Percentiles rank a stretch among this genome's conserved stretches.
Conservation (phyloP, 2,113 vertebrate species). For the Cololabis saira region DNA sequence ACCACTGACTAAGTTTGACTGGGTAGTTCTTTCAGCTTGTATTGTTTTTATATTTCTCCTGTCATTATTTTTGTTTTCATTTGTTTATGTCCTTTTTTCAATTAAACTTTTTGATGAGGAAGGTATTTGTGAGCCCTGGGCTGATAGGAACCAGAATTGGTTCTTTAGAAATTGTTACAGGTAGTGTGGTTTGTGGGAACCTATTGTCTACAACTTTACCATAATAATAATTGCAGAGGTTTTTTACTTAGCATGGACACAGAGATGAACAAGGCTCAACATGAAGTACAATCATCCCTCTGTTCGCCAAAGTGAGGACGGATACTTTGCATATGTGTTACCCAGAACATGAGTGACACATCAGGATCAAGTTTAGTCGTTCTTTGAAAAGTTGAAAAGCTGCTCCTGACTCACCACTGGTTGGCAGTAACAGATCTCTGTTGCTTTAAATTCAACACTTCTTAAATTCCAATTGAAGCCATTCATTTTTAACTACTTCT, state of each 20-base stretch:
- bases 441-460: constrained; percentile 48
- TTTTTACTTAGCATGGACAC: neutral
- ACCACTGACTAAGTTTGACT: too few species aligned
- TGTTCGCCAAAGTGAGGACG: constrained; percentile 25
- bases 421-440: constrained; percentile 62
- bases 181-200: too few species aligned
- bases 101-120: too few species aligned
- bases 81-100: too few species aligned
- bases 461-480: constrained; percentile 64
- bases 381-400: constrained; percentile 62
- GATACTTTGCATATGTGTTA: constrained; percentile 50
- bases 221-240: too few species aligned
- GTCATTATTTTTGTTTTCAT: too few species aligned
- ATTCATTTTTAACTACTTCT: constrained; percentile 68
- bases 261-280: constrained; percentile 12
- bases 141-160: too few species aligned
- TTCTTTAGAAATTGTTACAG: too few species aligned
- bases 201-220: too few species aligned
- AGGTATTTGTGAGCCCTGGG: too few species aligned
- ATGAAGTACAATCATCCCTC: neutral
- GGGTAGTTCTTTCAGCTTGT: too few species aligned
- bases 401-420: constrained; percentile 56
- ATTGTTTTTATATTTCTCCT: too few species aligned
- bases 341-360: constrained; percentile 62
- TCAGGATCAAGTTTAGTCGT: constrained; percentile 61